Evolutionary conservation across 2,797 vertebrate genomes (phyloP).

Genomic region (Myotis pilosus): DNA sequence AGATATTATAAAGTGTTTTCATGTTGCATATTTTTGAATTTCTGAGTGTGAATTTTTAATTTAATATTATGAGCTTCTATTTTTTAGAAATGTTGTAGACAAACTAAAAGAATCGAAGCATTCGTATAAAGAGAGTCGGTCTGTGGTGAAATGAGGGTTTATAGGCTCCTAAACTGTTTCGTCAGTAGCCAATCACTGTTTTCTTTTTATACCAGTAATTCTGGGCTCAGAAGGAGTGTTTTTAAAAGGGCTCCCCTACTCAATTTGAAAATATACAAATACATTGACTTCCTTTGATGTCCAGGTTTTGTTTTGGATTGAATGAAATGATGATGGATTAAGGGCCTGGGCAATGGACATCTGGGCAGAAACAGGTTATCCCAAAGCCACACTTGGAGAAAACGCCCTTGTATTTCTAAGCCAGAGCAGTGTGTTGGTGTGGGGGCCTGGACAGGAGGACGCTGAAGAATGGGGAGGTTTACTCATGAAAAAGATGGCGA

Average conservation of each 20-base stretch:
- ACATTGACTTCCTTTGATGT: not conserved
- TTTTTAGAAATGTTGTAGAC: not conserved
- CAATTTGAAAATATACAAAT: slow-evolving; percentile 11
- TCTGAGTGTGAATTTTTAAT: not conserved
- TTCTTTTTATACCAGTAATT: not conserved
- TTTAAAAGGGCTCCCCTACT: not conserved
- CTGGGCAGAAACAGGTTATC: not conserved
- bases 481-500: not conserved
- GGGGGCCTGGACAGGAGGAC: not conserved
- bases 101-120: not conserved
- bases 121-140: not conserved
- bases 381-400: not conserved
- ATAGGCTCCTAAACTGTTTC: not conserved
- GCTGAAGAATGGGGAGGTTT: not conserved
- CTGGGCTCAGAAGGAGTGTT: not conserved
- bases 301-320: not conserved
- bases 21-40: not conserved
- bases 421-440: not conserved
- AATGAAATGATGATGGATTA: not conserved
- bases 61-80: not conserved
- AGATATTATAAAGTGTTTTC: not conserved
- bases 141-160: not conserved
- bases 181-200: not conserved
- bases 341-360: not conserved
- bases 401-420: not conserved